phyloP scores from a whole-genome alignment of 2,888 invertebrate species.

The Trichogramma evanescens region DNA sequence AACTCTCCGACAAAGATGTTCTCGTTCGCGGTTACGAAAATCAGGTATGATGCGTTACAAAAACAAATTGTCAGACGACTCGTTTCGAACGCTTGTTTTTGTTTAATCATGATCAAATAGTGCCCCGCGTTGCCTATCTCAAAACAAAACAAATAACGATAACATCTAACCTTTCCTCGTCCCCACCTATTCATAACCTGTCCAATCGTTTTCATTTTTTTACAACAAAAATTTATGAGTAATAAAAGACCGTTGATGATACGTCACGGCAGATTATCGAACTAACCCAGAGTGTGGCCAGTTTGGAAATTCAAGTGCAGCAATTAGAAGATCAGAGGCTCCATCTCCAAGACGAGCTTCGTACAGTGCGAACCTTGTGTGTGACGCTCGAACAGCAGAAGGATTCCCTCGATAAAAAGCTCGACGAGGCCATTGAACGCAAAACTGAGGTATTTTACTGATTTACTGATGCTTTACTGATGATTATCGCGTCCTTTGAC shows the following conservation, averaged over 20 bases:
- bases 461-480: no score
- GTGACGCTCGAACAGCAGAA: conserved; percentile 62
- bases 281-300: conserved; percentile 49
- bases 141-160: no score
- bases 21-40: conserved; percentile 54
- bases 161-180: no score
- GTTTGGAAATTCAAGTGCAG: conserved; percentile 60
- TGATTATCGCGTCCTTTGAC: background rate
- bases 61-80: background rate
- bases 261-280: conserved; percentile 45
- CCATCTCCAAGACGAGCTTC: conserved; percentile 57
- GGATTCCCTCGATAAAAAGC: conserved; percentile 55
- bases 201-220: no score
- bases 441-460: conserved; percentile 42
- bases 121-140: no score
- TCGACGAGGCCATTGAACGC: conserved; percentile 49
- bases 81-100: background rate
- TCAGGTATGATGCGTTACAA: conserved; percentile 46
- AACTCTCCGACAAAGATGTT: conserved; percentile 53
- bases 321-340: conserved; percentile 55
- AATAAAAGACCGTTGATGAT: background rate
- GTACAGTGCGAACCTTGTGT: conserved; percentile 56
- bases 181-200: no score
- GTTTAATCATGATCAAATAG: no score
- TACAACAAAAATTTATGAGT: no score